Conservation (phyloP, 2,113 vertebrate species). For the Brienomyrus brachyistius region DNA sequence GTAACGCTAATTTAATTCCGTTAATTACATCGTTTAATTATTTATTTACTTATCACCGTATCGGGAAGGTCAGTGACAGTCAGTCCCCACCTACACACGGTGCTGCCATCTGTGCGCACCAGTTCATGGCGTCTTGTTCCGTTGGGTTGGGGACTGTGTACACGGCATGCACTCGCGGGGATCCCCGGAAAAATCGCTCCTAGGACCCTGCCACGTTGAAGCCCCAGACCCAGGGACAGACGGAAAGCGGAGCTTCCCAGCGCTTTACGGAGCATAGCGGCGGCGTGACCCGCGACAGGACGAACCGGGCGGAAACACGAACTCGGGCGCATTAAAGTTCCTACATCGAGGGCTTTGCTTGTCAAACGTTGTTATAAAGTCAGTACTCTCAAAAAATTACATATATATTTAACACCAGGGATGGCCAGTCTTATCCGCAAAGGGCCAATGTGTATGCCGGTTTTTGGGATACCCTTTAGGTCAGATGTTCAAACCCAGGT, state of each 20-base stretch:
- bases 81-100: neutral
- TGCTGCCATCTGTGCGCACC: neutral
- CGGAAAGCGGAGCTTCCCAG: neutral
- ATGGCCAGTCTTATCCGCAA: too few relatives aligned
- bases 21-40: neutral
- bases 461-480: too few relatives aligned
- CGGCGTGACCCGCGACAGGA: neutral
- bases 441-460: too few relatives aligned
- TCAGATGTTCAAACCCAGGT: neutral
- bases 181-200: neutral
- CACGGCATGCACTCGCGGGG: neutral
- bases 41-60: neutral
- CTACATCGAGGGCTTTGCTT: neutral
- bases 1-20: neutral
- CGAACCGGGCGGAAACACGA: neutral
- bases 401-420: too few relatives aligned
- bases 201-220: neutral
- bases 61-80: neutral
- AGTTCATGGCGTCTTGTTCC: neutral
- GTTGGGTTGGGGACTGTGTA: neutral
- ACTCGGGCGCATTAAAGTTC: neutral
- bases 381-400: neutral
- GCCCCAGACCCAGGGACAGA: neutral
- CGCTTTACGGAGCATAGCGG: neutral
- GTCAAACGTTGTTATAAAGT: neutral